These are phyloP conservation scores for Callipepla californica DNA, from an alignment of 2,113 vertebrate genomes.

Conservation along the genomic window DNA sequence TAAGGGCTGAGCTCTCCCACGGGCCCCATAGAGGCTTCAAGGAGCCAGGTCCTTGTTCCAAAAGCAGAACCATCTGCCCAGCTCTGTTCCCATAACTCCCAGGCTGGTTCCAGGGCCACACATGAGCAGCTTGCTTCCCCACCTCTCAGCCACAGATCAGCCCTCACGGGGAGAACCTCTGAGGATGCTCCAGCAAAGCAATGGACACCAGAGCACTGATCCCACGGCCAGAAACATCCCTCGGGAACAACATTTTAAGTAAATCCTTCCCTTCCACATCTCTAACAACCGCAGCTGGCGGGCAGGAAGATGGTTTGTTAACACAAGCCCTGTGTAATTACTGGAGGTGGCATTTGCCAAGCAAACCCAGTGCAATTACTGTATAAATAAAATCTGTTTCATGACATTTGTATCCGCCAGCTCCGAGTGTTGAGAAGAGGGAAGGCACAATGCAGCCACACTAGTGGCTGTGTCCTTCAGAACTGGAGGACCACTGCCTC, in stretches of 20 bases:
- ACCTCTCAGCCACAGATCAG: neutral
- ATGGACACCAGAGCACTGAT: neutral
- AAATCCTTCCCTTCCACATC: neutral
- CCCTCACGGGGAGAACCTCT: neutral
- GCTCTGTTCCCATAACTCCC: neutral
- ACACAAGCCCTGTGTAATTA: conserved; percentile 51
- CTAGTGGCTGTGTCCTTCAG: neutral
- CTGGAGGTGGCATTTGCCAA: conserved; percentile 58
- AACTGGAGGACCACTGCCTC: neutral
- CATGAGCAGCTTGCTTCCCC: neutral
- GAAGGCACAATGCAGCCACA: conserved; percentile 30
- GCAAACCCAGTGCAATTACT: conserved; percentile 70
- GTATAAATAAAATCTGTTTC: conserved; percentile 58
- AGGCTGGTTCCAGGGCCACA: neutral
- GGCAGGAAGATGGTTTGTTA: conserved; percentile 43
- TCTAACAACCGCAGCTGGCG: conserved; percentile 35
- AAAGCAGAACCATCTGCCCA: neutral
- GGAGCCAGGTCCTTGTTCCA: neutral
- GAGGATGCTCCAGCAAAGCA: neutral
- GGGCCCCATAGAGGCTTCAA: neutral
- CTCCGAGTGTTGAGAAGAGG: neutral
- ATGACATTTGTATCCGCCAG: conserved; percentile 56
- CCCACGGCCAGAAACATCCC: neutral
- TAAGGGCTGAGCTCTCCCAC: neutral
- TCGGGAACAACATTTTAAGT: neutral